A percentile compares a stretch with the other conserved stretches of the same genome.
Evolutionary conservation across 1,140 invertebrate species (phyloP).

Genomic region (Magallana gigas): DNA sequence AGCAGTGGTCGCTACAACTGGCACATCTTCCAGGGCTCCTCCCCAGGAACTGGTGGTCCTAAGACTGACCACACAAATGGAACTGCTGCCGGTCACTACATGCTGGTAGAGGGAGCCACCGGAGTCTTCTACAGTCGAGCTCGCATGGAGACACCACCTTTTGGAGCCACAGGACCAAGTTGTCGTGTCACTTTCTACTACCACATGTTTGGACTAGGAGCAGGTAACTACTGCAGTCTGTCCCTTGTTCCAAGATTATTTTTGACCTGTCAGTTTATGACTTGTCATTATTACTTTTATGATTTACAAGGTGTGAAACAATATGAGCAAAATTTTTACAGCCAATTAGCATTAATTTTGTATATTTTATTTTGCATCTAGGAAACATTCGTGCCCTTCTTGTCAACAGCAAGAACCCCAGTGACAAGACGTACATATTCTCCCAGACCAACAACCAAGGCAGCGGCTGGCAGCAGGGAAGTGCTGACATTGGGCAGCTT

Average conservation of each 20-base stretch:
- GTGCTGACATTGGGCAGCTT: slow-evolving; percentile 68
- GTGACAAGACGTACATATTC: slow-evolving; percentile 61
- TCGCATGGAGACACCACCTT: slow-evolving; percentile 65
- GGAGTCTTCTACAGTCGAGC: slow-evolving; percentile 76
- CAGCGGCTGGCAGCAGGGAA: slow-evolving; percentile 66
- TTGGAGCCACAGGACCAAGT: slow-evolving; percentile 68
- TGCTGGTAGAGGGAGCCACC: slow-evolving; percentile 84
- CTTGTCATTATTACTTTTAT: not conserved
- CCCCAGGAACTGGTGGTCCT: slow-evolving; percentile 84
- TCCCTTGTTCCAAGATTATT: too few relatives aligned
- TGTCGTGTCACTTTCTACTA: slow-evolving; percentile 83
- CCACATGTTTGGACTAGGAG: slow-evolving; percentile 87
- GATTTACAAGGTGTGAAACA: not conserved
- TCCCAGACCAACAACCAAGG: slow-evolving; percentile 63
- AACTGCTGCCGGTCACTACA: slow-evolving; percentile 82
- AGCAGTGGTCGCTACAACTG: slow-evolving; percentile 87
- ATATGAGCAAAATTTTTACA: not conserved
- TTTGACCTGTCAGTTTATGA: not conserved
- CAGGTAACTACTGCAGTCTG: slow-evolving; percentile 70
- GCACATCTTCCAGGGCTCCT: slow-evolving; percentile 83
- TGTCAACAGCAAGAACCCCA: slow-evolving; percentile 61
- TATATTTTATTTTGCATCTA: slow-evolving; percentile 39
- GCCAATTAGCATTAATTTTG: not conserved
- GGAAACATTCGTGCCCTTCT: slow-evolving; percentile 66
- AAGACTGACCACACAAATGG: slow-evolving; percentile 85